Evolutionary conservation across 1,140 invertebrate species (phyloP).

Genomic region (Bacillus rossius): DNA sequence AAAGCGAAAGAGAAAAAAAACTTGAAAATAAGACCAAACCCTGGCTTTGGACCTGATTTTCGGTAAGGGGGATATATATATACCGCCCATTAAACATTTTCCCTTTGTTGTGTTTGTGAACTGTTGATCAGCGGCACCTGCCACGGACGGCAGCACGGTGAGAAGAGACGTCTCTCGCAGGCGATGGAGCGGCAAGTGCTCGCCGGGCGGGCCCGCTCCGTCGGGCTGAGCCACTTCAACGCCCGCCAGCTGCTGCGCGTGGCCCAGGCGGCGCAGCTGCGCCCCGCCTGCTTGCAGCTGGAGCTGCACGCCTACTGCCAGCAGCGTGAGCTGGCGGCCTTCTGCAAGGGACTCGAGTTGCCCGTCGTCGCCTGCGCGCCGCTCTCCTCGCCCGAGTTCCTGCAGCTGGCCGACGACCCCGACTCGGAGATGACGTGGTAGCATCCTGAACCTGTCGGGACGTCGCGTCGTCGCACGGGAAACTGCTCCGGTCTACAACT

Average conservation of each 20-base stretch:
- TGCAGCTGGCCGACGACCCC: slow-evolving; percentile 37
- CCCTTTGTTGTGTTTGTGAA: no score
- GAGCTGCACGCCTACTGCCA: slow-evolving; percentile 51
- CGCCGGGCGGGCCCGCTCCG: slow-evolving; percentile 34
- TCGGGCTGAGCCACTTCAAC: slow-evolving; percentile 36
- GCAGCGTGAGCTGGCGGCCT: slow-evolving; percentile 44
- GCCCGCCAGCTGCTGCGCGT: slow-evolving; percentile 33
- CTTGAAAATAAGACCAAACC: no score
- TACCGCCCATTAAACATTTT: no score
- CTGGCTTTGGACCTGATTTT: no score
- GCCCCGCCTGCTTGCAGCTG: slow-evolving; percentile 38
- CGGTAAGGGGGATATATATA: no score
- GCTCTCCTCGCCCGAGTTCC: slow-evolving; percentile 47
- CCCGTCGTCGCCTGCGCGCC: slow-evolving; percentile 50
- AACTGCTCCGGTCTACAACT: no score
- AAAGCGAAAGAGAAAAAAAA: no score
- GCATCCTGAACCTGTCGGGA: background rate
- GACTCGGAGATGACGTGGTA: no score
- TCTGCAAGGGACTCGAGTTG: slow-evolving; percentile 45
- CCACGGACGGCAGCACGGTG: no score
- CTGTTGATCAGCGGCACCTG: no score
- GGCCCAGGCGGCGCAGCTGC: slow-evolving; percentile 36
- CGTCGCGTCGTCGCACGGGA: no score
- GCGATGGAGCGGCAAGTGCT: slow-evolving; percentile 26
- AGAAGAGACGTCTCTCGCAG: no score